Conservation (phyloP, 2,888 invertebrate genomes). For the Monoplex corrugatus region DNA sequence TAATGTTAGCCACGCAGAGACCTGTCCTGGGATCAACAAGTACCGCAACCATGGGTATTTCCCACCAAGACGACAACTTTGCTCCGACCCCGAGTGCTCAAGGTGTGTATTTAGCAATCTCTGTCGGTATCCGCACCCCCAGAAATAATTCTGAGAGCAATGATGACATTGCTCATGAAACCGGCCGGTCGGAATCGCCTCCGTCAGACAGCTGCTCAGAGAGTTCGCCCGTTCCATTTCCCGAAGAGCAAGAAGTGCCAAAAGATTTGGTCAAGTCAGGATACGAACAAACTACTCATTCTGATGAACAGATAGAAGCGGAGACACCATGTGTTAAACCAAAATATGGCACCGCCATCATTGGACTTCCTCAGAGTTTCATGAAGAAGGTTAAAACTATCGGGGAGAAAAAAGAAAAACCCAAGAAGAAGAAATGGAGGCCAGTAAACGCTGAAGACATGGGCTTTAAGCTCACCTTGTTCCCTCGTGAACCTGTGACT, state of each 20-base stretch:
- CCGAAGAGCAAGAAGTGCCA: background rate
- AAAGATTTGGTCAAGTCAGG: background rate
- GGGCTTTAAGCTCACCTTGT: conserved; percentile 68
- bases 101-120: conserved; percentile 9
- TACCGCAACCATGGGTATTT: conserved; percentile 26
- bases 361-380: conserved; percentile 39
- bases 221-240: background rate
- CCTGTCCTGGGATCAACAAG: background rate
- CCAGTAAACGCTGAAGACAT: conserved; percentile 58
- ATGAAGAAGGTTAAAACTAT: background rate
- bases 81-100: background rate
- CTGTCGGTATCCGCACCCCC: background rate
- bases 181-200: background rate
- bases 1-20: conserved; percentile 19
- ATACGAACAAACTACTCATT: background rate
- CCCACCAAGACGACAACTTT: background rate
- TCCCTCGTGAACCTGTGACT: conserved; percentile 62
- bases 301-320: background rate
- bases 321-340: conserved; percentile 11
- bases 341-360: conserved; percentile 32
- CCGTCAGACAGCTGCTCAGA: background rate
- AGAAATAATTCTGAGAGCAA: background rate
- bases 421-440: conserved; percentile 67
- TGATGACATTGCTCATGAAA: background rate
- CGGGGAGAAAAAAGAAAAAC: conserved; percentile 38